Conservation (phyloP, 2,888 invertebrate genomes). For the Andrena flavipes region DNA sequence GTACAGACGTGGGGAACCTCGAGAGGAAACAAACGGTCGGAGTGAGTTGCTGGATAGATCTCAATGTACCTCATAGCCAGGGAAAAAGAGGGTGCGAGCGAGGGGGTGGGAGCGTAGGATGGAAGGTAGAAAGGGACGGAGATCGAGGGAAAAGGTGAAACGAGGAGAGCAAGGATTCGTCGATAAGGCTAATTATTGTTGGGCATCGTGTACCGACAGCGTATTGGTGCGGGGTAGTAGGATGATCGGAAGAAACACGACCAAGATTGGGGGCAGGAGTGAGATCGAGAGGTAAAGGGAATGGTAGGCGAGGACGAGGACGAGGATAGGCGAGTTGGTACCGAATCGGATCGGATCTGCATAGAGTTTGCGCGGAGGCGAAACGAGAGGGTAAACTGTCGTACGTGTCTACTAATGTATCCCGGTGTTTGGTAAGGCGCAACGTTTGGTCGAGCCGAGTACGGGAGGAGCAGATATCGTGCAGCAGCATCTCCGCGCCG, state of each 20-base stretch:
- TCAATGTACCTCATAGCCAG: too few relatives aligned
- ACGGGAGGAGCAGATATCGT: conserved; percentile 79
- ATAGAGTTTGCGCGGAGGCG: neutral
- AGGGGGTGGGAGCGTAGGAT: conserved; percentile 8
- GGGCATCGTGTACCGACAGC: conserved; percentile 65
- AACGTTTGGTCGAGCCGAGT: conserved; percentile 58
- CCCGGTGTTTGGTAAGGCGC: conserved; percentile 11
- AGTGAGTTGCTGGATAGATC: neutral
- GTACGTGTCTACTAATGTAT: conserved; percentile 72
- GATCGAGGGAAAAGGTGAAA: conserved; percentile 31
- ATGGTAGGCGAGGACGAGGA: conserved; percentile 27
- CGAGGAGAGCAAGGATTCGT: conserved; percentile 33
- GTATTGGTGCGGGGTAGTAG: conserved; percentile 37
- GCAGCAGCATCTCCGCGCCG: conserved; percentile 76
- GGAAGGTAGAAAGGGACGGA: conserved; percentile 11
- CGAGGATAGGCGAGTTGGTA: conserved; percentile 32
- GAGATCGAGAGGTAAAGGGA: conserved; percentile 31
- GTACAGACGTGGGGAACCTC: conserved; percentile 23
- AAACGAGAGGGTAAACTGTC: neutral
- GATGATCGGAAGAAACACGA: conserved; percentile 8
- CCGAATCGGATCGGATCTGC: neutral
- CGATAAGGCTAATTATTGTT: conserved; percentile 81
- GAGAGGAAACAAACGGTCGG: conserved; percentile 10
- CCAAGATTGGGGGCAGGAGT: conserved; percentile 33
- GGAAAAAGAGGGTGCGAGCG: conserved; percentile 19